Evolutionary conservation across 1,140 invertebrate species (phyloP).

Genomic region (Magallana angulata): DNA sequence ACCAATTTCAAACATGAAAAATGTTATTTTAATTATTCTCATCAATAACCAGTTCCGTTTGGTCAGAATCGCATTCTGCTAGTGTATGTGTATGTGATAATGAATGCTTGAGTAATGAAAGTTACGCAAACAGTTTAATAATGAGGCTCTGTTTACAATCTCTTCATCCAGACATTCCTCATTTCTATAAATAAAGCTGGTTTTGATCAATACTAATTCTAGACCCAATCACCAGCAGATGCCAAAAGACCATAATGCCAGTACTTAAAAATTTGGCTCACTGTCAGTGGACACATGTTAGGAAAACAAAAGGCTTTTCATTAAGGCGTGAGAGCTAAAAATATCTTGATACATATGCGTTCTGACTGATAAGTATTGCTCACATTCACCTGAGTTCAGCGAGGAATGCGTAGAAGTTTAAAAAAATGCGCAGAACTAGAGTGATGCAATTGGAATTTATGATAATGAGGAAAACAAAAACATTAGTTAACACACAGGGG

Average conservation of each 20-base stretch:
- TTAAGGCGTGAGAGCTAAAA: not conserved
- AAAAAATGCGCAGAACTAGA: not conserved
- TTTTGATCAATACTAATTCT: not conserved
- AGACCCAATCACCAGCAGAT: not conserved
- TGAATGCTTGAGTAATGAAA: not conserved
- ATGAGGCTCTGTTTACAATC: constrained; percentile 9
- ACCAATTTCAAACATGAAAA: too few species aligned
- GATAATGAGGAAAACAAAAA: not conserved
- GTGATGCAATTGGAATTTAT: constrained; percentile 11
- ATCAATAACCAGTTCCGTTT: too few species aligned
- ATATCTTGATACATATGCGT: not conserved
- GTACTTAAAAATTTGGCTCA: not conserved
- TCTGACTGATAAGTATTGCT: not conserved
- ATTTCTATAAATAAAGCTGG: not conserved
- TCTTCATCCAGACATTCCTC: not conserved
- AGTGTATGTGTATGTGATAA: too few species aligned
- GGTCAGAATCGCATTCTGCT: too few species aligned
- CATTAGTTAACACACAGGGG: not conserved
- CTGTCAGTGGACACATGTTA: constrained; percentile 16
- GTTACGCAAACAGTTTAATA: not conserved
- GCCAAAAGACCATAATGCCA: not conserved
- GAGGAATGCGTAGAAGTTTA: not conserved
- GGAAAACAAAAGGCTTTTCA: not conserved
- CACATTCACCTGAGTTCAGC: not conserved
- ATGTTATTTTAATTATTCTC: too few species aligned